Conservation (phyloP, 1,140 invertebrate genomes). For the Anastatus disparis region DNA sequence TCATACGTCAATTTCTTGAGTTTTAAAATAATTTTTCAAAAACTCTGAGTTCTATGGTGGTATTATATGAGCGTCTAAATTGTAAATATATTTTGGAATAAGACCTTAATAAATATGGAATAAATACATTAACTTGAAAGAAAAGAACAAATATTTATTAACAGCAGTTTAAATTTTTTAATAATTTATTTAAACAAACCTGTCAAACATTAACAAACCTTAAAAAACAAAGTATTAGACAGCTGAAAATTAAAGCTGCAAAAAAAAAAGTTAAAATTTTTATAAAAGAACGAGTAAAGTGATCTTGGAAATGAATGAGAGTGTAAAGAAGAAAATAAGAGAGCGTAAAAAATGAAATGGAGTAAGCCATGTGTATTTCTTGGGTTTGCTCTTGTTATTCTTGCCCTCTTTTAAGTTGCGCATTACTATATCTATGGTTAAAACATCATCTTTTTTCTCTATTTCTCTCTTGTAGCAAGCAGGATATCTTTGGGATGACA, state of each 20-base stretch:
- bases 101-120: too few species aligned
- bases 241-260: too few species aligned
- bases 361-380: conserved; percentile 34
- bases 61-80: too few species aligned
- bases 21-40: too few species aligned
- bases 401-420: conserved; percentile 14
- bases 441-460: conserved; percentile 3
- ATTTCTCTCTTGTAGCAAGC: background rate
- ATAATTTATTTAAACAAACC: background rate
- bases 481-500: conserved; percentile 31
- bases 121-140: too few species aligned
- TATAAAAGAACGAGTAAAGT: conserved; percentile 18
- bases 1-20: too few species aligned
- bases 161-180: background rate
- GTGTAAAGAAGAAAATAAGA: conserved; percentile 17
- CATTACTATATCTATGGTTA: conserved; percentile 5
- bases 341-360: conserved; percentile 29
- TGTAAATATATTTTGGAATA: too few species aligned
- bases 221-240: background rate
- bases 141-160: background rate
- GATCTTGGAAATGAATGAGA: conserved; percentile 22
- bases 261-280: conserved; percentile 12
- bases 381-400: conserved; percentile 29
- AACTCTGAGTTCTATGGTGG: too few species aligned
- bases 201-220: background rate